Conservation (phyloP, 2,113 vertebrate genomes). For the Trogon surrucura region DNA sequence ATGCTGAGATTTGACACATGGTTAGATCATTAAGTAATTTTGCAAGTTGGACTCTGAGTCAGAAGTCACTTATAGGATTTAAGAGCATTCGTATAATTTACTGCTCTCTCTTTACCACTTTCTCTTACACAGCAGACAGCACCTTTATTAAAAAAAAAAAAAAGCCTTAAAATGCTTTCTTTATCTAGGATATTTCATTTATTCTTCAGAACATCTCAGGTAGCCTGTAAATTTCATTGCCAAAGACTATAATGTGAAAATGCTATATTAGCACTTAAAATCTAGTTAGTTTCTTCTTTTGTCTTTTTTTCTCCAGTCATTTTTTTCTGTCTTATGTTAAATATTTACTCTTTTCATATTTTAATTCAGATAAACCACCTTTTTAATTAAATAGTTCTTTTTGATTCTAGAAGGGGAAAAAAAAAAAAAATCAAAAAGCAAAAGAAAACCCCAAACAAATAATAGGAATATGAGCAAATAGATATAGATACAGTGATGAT, state of each 20-base stretch:
- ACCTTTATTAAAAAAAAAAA: conserved; percentile 22
- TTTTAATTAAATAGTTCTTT: neutral
- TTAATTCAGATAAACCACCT: neutral
- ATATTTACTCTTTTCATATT: no score
- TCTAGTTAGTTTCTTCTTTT: neutral
- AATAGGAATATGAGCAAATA: neutral
- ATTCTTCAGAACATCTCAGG: neutral
- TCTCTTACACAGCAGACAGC: neutral
- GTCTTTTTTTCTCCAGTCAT: no score
- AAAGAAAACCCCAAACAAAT: neutral
- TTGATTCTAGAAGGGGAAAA: neutral
- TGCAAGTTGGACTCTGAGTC: neutral
- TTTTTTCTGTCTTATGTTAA: neutral
- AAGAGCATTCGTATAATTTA: conserved; percentile 17
- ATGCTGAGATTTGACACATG: neutral
- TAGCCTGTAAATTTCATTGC: neutral
- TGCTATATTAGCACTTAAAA: neutral
- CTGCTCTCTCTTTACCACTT: neutral
- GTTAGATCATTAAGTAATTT: neutral
- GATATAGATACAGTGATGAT: rapidly evolving
- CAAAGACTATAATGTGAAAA: neutral
- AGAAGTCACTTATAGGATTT: conserved; percentile 29
- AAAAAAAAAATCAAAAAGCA: neutral
- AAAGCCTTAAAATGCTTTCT: neutral
- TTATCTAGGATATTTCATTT: neutral